Evolutionary conservation across 2,797 vertebrate species (phyloP), one percentile per base, ranked within the genome.

Genomic region (Lagodon rhomboides): DNA sequence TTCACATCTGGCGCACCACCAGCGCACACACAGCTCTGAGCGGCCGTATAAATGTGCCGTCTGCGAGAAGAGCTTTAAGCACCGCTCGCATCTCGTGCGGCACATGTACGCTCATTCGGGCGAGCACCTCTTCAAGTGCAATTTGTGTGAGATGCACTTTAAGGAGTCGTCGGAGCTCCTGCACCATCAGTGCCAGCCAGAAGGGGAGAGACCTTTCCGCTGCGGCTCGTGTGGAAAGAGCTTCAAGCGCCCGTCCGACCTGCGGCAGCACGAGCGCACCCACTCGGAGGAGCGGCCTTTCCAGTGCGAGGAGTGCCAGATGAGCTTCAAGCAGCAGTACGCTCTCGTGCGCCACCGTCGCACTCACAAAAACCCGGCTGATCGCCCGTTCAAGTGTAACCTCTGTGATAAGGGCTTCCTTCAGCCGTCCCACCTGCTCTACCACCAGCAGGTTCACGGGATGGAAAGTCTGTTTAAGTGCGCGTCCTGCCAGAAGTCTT

Each of bases 281-380:
- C 98, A 99, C 94, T 99, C 98, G 0, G 97, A 98, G 34, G 98
- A 99, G 93, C 95, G 98, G 1, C 98, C 98, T 16, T 99, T 98
- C 91, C 97, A 98, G 92, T 99, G 98, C 0, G 98, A 99, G 86
- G 97, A 98, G 85, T 99, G 98, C 87, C 97, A 98, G 93, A 99
- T 98, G 98, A 98, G 97, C 92, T 99, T 99, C 92, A 99, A 99
- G 83, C 98, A 99, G 92, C 98, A 98, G 93, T 99, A 99, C 0
- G 97, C 98, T 0, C 96, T 99, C 0, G 98, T 99, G 62, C 96
- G 98, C 64, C 98, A 99, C 68, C 96, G 98, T 0, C 97, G 98
- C 87, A 99, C 97, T 0, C 98, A 99, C 87, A 98, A 98, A 83
- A 95, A 95, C 30, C 92, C 96, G 0, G 95, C 95, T 0, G 97